Evolutionary conservation across 2,888 invertebrate species (phyloP).

Genomic region (Antitype chi): DNA sequence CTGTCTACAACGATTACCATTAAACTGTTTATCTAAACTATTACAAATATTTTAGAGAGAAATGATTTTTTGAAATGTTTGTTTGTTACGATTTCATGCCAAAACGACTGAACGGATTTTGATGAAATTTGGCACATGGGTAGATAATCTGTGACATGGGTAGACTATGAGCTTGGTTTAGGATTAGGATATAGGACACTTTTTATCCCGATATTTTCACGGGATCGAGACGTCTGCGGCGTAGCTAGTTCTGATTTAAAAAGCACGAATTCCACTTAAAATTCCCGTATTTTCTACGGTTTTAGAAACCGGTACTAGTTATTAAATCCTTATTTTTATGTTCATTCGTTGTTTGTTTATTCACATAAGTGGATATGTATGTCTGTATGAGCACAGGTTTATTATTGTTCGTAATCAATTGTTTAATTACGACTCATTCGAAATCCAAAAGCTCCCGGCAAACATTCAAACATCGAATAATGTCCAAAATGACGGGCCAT

Average conservation of each 20-base stretch:
- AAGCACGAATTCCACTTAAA: not conserved
- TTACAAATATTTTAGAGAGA: too few relatives aligned
- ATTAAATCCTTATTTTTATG: not conserved
- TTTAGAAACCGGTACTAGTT: not conserved
- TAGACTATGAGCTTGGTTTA: too few relatives aligned
- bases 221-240: too few relatives aligned
- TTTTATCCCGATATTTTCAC: too few relatives aligned
- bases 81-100: too few relatives aligned
- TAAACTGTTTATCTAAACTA: not conserved
- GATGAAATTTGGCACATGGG: too few relatives aligned
- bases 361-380: not conserved
- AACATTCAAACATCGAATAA: slow-evolving; percentile 63
- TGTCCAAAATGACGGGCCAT: slow-evolving; percentile 67
- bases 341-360: not conserved
- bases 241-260: too few relatives aligned
- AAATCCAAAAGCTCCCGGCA: slow-evolving; percentile 24
- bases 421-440: slow-evolving; percentile 19
- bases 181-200: too few relatives aligned
- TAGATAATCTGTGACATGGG: too few relatives aligned
- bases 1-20: not conserved
- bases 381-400: not conserved
- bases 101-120: too few relatives aligned
- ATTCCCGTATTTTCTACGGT: not conserved
- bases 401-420: not conserved
- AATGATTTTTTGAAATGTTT: too few relatives aligned